Evolutionary conservation across 2,113 vertebrate genomes (phyloP).

Genomic region (Mixornis gularis): DNA sequence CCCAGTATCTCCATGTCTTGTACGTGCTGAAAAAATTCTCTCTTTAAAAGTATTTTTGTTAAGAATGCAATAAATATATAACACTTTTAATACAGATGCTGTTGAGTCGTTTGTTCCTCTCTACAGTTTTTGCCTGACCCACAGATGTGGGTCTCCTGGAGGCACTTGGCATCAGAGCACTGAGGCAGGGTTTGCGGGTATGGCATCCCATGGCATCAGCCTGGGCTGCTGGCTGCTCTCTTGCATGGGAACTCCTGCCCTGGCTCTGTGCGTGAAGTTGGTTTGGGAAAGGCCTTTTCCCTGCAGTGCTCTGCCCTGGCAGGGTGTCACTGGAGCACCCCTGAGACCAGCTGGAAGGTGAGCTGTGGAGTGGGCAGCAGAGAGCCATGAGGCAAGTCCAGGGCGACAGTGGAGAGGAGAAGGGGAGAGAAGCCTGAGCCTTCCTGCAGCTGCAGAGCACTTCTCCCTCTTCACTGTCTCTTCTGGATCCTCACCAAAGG

Average conservation of each 20-base stretch:
- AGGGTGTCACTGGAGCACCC: accelerated
- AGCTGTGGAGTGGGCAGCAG: not conserved
- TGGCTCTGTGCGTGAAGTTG: not conserved
- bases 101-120: conserved; percentile 31
- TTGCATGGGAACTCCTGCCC: not conserved
- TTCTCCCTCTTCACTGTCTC: not conserved
- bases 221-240: not conserved
- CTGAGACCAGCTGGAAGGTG: accelerated
- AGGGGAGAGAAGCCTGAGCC: not conserved
- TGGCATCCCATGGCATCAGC: not conserved
- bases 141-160: not conserved
- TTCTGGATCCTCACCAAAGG: not conserved
- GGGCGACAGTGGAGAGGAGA: not conserved
- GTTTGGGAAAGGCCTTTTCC: not conserved
- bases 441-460: not conserved
- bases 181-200: not conserved
- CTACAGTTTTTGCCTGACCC: not conserved
- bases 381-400: not conserved
- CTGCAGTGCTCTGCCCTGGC: not conserved
- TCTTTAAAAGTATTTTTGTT: conserved; percentile 70
- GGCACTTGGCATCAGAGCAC: not conserved
- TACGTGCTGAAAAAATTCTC: conserved; percentile 46
- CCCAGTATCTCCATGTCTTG: conserved; percentile 16
- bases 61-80: conserved; percentile 74
- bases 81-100: conserved; percentile 55